A percentile compares a stretch with the other conserved stretches of the same genome.
Conservation (phyloP, 2,888 invertebrate species). For the Oligia latruncula region DNA sequence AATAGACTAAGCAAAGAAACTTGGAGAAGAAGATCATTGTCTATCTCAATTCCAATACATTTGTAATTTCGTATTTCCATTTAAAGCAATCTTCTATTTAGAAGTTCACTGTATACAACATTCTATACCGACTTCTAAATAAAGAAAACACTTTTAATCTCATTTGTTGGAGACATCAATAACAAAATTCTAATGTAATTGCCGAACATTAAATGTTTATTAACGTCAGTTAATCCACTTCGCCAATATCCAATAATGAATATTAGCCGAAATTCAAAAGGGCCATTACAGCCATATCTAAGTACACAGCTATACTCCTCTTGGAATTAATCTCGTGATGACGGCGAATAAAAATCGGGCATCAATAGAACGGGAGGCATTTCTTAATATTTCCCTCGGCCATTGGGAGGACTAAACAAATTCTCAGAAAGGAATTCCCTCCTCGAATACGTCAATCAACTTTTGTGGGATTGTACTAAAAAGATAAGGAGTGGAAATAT, state of each 20-base stretch:
- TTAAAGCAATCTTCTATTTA: neutral
- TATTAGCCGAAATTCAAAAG: slow-evolving; percentile 65
- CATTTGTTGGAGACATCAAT: slow-evolving; percentile 27
- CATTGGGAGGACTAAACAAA: slow-evolving; percentile 83
- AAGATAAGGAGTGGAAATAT: slow-evolving; percentile 72
- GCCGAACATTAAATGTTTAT: slow-evolving; percentile 49
- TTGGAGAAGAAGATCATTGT: neutral
- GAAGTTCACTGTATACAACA: neutral
- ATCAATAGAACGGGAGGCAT: slow-evolving; percentile 75
- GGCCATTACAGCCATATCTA: slow-evolving; percentile 62
- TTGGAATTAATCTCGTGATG: slow-evolving; percentile 74
- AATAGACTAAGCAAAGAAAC: neutral
- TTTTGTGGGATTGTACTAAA: slow-evolving; percentile 81
- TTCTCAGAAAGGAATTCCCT: slow-evolving; percentile 82
- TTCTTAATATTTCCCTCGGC: slow-evolving; percentile 78
- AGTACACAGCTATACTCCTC: slow-evolving; percentile 60
- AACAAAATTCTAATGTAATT: slow-evolving; percentile 53
- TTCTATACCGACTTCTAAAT: neutral
- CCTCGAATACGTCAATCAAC: slow-evolving; percentile 83
- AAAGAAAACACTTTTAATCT: slow-evolving; percentile 21
- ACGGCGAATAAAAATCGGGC: slow-evolving; percentile 71
- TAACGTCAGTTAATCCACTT: slow-evolving; percentile 60
- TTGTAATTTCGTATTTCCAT: neutral
- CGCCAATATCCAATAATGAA: slow-evolving; percentile 62
- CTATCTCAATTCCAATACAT: slow-evolving; percentile 8